Conservation (phyloP, 2,888 invertebrate genomes). For the Melipona bicolor region DNA sequence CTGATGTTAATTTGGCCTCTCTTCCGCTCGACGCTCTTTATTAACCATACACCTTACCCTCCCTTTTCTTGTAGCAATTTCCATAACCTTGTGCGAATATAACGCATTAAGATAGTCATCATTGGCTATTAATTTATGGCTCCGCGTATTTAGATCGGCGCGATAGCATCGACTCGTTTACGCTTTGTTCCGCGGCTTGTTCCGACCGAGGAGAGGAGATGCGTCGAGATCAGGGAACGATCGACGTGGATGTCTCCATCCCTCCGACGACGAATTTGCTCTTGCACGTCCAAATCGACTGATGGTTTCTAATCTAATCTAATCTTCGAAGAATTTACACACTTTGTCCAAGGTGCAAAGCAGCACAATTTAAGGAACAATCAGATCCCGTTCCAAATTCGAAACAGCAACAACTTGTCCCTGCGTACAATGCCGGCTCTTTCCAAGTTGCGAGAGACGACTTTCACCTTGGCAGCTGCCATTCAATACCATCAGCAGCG, state of each 20-base stretch:
- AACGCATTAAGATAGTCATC: conserved; percentile 62
- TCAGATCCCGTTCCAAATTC: no score
- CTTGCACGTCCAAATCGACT: neutral
- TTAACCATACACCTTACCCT: conserved; percentile 60
- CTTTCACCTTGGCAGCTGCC: no score
- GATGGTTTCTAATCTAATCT: no score
- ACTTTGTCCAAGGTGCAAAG: no score
- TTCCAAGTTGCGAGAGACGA: no score
- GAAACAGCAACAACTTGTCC: no score
- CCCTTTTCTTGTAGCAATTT: conserved; percentile 68
- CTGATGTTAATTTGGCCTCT: conserved; percentile 48
- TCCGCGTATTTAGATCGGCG: conserved; percentile 44
- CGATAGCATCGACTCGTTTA: conserved; percentile 37
- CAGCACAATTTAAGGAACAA: no score
- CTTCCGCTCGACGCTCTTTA: conserved; percentile 68
- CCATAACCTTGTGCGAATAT: conserved; percentile 62
- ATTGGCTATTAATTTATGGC: conserved; percentile 61
- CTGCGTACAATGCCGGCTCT: no score
- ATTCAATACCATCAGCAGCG: no score
- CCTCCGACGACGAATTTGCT: neutral
- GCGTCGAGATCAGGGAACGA: neutral
- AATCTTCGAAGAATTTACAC: no score
- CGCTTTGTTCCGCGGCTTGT: neutral
- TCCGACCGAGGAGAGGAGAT: neutral
- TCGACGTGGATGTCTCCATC: neutral